Conservation (phyloP, 2,113 vertebrate genomes). For the Amia ocellicauda region DNA sequence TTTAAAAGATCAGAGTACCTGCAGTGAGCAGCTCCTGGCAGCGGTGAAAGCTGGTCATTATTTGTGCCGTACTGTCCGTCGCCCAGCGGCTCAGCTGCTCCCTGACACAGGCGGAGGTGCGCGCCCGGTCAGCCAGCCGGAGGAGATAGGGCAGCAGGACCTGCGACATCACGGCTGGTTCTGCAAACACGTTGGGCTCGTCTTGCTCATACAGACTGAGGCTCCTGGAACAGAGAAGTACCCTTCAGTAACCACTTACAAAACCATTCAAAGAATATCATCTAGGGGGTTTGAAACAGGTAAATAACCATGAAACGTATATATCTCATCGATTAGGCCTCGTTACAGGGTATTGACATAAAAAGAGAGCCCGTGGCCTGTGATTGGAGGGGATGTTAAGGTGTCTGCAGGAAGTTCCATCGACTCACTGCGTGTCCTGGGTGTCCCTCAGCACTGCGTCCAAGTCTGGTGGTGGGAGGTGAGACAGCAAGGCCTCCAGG, state of each 20-base stretch:
- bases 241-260: background rate
- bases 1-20: no score
- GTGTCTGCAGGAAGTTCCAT: no score
- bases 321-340: no score
- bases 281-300: no score
- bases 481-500: constrained; percentile 60
- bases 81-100: constrained; percentile 59
- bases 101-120: constrained; percentile 37
- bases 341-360: no score
- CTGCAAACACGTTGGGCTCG: constrained; percentile 74
- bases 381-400: no score
- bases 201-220: constrained; percentile 78
- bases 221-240: constrained; percentile 46
- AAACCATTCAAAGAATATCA: background rate
- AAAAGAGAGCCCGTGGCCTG: no score
- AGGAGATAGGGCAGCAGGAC: constrained; percentile 66
- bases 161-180: constrained; percentile 62
- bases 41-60: constrained; percentile 50
- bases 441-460: constrained; percentile 51
- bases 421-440: constrained; percentile 56
- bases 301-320: no score
- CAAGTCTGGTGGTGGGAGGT: constrained; percentile 66
- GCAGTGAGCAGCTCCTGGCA: constrained; percentile 52
- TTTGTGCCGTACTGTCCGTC: constrained; percentile 8
- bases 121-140: constrained; percentile 47